Evolutionary conservation across 64 coral and sea anemone genomes (phyloP), one percentile per base, ranked within the genome.

Genomic region (Pocillopora verrucosa): DNA sequence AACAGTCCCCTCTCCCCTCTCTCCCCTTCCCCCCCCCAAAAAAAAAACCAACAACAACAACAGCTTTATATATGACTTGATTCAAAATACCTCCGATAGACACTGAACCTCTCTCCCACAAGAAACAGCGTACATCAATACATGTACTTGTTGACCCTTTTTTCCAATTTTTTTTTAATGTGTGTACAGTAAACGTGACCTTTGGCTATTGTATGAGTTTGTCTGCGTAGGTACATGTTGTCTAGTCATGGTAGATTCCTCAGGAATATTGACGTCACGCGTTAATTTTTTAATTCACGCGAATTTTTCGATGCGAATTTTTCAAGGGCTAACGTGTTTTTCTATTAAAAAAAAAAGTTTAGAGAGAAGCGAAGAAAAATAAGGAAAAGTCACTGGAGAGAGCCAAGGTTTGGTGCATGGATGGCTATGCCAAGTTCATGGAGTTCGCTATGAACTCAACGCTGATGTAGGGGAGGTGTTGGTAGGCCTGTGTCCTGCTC

Each of bases 401-500:
- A 61, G 65, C 80, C 80, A 83, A 83, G 80, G 80, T 83, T 36
- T 83, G 80, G 80, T 83, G 80, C 20, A 83, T 83, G 80, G 80
- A 83, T 36, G 41, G 80, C 60, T 83, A 83, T 83, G 80, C 13
- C 10, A 83, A 83, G 80, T 83, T 83, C 37, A 83, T 83, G 80
- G 80, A 83, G 62, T 67, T 83, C 9, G 80, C 80, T 34, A 83
- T 83, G 80, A 83, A 83, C 16, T 62, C 80, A 83, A 83, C 70
- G 79, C 83, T 10, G 79, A 90, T 11, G 67, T 90, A 22, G 79
- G 70, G n/a, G 45, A 83, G 36, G 58, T 90, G 59, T n/a, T 90
- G 77, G 77, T 81, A 12, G 79, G 89, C 16, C 89, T 90, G 67
- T 69, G 79, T 0, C 89, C 89, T 13, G 79, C 64, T 76, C 89